Conservation (phyloP, 2,888 invertebrate genomes). For the Apomyelois bistriatella region DNA sequence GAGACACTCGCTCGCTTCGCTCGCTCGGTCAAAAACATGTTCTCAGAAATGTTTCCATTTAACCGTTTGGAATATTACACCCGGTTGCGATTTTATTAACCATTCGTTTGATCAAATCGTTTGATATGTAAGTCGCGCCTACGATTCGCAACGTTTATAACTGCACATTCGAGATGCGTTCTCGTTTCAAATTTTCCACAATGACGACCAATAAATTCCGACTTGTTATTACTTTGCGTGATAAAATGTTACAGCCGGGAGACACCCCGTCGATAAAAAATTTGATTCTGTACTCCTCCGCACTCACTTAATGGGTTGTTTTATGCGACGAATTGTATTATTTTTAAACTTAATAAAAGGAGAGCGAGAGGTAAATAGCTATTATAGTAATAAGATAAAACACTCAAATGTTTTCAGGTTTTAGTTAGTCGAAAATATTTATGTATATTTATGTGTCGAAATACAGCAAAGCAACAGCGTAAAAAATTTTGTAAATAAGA, state of each 20-base stretch:
- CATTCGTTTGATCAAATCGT: neutral
- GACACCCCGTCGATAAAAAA: conserved; percentile 41
- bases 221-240: conserved; percentile 36
- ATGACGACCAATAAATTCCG: conserved; percentile 42
- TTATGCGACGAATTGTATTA: conserved; percentile 21
- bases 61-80: too few species aligned
- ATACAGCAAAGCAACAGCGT: too few species aligned
- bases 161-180: conserved; percentile 24
- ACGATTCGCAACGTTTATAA: conserved; percentile 1
- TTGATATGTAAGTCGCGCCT: neutral
- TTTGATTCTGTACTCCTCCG: conserved; percentile 39
- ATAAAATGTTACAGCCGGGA: conserved; percentile 42
- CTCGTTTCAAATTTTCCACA: conserved; percentile 32
- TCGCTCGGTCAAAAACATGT: too few species aligned
- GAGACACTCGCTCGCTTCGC: too few species aligned
- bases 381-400: too few species aligned
- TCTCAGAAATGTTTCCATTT: too few species aligned
- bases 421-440: neutral
- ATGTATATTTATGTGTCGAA: neutral
- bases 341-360: too few species aligned
- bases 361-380: too few species aligned
- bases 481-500: neutral
- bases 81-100: neutral
- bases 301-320: conserved; percentile 39
- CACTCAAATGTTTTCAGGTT: too few species aligned